A percentile compares a stretch with the other conserved stretches of the same genome.
These are phyloP conservation scores for Drosophila pandora DNA, from an alignment of 1,140 invertebrate species.

Conservation along the genomic window DNA sequence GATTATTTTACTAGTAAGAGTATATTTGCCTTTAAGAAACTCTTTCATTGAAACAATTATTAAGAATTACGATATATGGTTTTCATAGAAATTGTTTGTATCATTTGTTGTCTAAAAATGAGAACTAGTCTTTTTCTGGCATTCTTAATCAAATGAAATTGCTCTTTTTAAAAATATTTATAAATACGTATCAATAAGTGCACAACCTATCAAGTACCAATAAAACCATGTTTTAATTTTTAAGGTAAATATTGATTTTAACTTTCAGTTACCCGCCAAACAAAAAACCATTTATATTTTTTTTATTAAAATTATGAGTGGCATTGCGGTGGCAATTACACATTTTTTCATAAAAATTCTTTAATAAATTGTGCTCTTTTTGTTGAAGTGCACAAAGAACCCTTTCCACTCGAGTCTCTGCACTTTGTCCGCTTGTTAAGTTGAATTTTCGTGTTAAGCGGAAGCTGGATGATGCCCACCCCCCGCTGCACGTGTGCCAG, in stretches of 20 bases:
- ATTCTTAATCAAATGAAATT: neutral
- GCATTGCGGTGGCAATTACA: neutral
- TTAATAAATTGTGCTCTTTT: neutral
- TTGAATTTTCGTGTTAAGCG: conserved; percentile 75
- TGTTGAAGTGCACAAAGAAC: conserved; percentile 5
- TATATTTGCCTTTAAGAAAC: too few species aligned
- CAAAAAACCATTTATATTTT: too few species aligned
- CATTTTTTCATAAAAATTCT: neutral
- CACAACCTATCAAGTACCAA: too few species aligned
- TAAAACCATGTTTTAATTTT: neutral
- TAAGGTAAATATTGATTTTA: neutral
- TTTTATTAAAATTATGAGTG: neutral
- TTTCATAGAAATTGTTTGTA: too few species aligned
- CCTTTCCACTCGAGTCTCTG: conserved; percentile 18
- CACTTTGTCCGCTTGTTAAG: conserved; percentile 75
- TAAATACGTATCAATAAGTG: neutral
- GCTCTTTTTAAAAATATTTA: neutral
- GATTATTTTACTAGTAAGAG: too few species aligned
- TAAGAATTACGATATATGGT: too few species aligned
- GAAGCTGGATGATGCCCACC: conserved; percentile 49
- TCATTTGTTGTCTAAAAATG: too few species aligned
- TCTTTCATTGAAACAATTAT: too few species aligned
- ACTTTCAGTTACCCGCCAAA: too few species aligned
- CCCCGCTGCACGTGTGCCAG: conserved; percentile 15
- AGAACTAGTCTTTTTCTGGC: too few species aligned